Evolutionary conservation across 1,140 invertebrate genomes (phyloP), one percentile per base, ranked within the genome.

Genomic region (Muscidifurax raptorellus): DNA sequence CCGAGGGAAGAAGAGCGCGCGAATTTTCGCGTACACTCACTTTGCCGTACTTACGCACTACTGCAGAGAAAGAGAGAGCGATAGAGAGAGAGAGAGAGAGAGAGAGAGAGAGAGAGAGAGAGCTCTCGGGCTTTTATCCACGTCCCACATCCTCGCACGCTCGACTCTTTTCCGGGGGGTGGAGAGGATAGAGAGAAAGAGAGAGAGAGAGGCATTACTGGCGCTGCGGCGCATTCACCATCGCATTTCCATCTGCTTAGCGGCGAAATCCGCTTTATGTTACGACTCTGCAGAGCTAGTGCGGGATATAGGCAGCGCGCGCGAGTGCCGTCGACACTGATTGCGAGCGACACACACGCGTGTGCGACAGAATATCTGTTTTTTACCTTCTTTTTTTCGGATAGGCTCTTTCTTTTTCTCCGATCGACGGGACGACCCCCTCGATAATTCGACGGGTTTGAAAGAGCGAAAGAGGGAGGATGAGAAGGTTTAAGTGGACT

Each of bases 201-300:
- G 40, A 59, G 25, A n/a, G 30, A 18, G 72, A 59, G 27, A 28
- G 74, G 83, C 72, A 81, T 85, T 74, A 67, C 52, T 22, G 18
- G 52, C 18, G 52, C 52, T 59, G 18, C 18, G 52, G 59, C 40
- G 83, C 71, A 85, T 80, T 85, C 78, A 85, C 72, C 52, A 89
- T 90, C 86, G 89, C 88, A 91, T 92, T 90, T 91, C 89, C 90
- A 91, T 92, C 91, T 91, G 90, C 91, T 92, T 91, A 90, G 88
- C 87, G 86, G 85, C 82, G 87, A 89, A 92, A 92, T 92, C 91
- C 90, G 90, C 90, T 92, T 91, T 91, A 89, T 88, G 88, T 90
- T 82, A 81, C 84, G 79, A 81, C 71, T 76, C 27, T 40, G 40
- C 64, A 40, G 69, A 18, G 28, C 30, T 32, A 40, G 47, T 59